A percentile compares a stretch with the other conserved stretches of the same genome.
Conservation (phyloP, 2,888 invertebrate species). For the Limenitis camilla region DNA sequence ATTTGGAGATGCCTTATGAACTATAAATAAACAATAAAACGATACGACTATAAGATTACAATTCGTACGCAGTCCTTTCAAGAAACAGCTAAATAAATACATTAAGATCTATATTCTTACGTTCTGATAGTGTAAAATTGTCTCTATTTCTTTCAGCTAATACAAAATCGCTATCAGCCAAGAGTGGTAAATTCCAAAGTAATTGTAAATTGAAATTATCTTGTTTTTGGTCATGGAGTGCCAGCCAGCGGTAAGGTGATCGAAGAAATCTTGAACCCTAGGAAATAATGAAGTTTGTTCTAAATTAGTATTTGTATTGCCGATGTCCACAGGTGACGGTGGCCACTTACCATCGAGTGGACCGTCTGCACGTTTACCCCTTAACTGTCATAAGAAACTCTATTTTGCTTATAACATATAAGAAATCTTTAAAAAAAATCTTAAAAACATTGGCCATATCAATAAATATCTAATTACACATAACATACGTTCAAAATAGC, state of each 20-base stretch:
- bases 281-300: not conserved
- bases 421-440: too few species aligned
- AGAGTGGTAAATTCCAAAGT: conserved; percentile 32
- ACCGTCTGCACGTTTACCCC: too few species aligned
- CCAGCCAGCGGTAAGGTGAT: conserved; percentile 52
- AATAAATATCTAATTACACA: not conserved
- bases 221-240: conserved; percentile 26
- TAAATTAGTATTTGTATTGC: too few species aligned
- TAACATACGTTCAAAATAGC: conserved; percentile 38
- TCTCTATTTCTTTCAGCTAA: conserved; percentile 34
- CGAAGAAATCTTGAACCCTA: conserved; percentile 32
- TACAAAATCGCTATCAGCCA: conserved; percentile 50
- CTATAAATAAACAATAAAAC: conserved; percentile 28
- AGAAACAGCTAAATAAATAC: not conserved
- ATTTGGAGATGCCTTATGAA: conserved; percentile 42
- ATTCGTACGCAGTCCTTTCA: not conserved
- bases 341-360: too few species aligned
- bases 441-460: not conserved
- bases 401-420: too few species aligned
- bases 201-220: conserved; percentile 13
- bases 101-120: conserved; percentile 33
- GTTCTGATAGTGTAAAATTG: conserved; percentile 36
- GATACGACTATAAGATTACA: too few species aligned
- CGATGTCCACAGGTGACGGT: too few species aligned
- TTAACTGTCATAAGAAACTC: too few species aligned